Conservation (phyloP, 35 echinoderm and acorn worm species). For the Anneissia japonica region DNA sequence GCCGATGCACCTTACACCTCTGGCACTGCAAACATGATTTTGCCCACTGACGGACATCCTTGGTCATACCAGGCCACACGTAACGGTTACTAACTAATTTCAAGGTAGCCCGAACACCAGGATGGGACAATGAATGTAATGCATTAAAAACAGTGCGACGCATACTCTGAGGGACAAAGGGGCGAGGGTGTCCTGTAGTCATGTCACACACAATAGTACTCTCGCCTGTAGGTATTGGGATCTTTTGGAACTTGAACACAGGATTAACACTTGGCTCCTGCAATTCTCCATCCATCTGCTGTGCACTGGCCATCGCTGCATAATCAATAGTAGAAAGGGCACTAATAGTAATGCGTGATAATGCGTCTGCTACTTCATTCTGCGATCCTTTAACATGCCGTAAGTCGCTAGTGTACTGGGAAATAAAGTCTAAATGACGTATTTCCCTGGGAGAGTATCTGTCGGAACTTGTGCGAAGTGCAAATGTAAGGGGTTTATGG, state of each 20-base stretch:
- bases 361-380: constrained; percentile 1
- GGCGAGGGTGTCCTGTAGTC: neutral
- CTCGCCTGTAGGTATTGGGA: neutral
- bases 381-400: neutral
- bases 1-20: constrained; percentile 30
- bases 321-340: neutral
- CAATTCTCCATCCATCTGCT: neutral
- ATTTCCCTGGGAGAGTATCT: constrained; percentile 8
- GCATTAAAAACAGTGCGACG: neutral
- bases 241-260: neutral
- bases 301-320: neutral
- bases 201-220: no score
- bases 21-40: constrained; percentile 33
- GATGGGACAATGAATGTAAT: constrained; percentile 16
- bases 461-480: constrained; percentile 20
- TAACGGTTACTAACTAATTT: constrained; percentile 14
- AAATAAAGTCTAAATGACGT: neutral
- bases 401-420: neutral
- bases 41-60: constrained; percentile 37
- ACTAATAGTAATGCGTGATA: neutral
- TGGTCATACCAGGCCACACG: constrained; percentile 25
- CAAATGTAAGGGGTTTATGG: constrained; percentile 48
- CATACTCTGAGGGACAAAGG: neutral
- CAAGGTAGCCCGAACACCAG: constrained; percentile 14
- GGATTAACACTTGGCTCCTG: neutral